A percentile compares a stretch with the other conserved stretches of the same genome.
These are phyloP conservation scores for Aurelia sp. DNA, from an alignment of 30 jellyfish, hydroid and myxozoan species.

Conservation along the genomic window DNA sequence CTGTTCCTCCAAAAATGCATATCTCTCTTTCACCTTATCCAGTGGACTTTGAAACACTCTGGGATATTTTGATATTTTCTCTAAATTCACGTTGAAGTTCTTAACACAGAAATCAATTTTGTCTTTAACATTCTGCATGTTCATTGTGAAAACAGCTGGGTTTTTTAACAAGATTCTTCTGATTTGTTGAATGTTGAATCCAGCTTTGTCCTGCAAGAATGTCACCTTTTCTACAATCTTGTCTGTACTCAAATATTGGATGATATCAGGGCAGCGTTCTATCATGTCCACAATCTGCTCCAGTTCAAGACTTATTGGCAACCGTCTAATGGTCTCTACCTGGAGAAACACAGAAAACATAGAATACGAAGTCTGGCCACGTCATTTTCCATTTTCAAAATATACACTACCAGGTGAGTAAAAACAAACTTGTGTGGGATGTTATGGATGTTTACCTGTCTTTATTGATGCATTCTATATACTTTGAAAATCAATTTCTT, in stretches of 20 bases:
- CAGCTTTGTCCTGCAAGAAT: constrained; percentile 8
- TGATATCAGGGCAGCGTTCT: constrained; percentile 59
- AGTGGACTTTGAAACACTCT: constrained; percentile 43
- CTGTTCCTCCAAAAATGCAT: constrained; percentile 33
- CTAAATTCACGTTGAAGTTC: constrained; percentile 22
- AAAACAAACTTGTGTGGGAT: no score
- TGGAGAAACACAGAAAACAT: not conserved
- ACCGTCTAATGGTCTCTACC: constrained; percentile 50
- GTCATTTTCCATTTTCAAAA: no score
- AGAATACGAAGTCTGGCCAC: no score
- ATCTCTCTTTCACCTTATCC: constrained; percentile 32
- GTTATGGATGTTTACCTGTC: no score
- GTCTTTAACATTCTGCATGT: constrained; percentile 34
- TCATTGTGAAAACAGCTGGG: constrained; percentile 52
- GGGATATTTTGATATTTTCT: constrained; percentile 45
- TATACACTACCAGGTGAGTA: no score
- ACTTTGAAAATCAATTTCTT: no score
- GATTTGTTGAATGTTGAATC: constrained; percentile 29
- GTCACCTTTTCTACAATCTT: constrained; percentile 23
- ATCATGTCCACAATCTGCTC: constrained; percentile 25
- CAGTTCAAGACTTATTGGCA: constrained; percentile 22
- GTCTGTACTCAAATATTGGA: constrained; percentile 26
- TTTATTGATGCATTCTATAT: no score
- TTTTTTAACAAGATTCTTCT: constrained; percentile 38
- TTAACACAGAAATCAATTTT: constrained; percentile 23